phyloP scores from a whole-genome alignment of 1,140 invertebrate species.

The Drosophila burlai region DNA sequence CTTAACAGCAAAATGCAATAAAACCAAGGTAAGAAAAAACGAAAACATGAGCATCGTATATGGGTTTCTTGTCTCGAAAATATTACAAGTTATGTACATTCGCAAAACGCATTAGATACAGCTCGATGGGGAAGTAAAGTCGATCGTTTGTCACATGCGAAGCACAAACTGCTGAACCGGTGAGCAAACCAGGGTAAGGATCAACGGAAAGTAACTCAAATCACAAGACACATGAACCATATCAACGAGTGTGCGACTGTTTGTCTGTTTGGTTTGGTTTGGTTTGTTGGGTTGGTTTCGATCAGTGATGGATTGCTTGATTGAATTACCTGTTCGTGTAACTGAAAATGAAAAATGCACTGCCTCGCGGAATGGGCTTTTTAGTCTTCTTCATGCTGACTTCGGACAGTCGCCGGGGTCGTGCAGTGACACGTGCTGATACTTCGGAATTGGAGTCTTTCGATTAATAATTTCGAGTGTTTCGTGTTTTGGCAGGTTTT shows the following conservation, averaged over 20 bases:
- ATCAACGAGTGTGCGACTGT: constrained; percentile 29
- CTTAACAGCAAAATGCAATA: constrained; percentile 42
- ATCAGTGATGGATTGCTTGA: constrained; percentile 86
- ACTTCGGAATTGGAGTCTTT: constrained; percentile 82
- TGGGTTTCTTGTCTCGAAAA: constrained; percentile 21
- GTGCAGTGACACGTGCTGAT: constrained; percentile 86
- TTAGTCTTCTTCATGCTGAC: constrained; percentile 94
- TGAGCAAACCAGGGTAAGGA: constrained; percentile 33
- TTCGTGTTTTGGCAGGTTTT: constrained; percentile 26
- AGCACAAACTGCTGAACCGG: constrained; percentile 38
- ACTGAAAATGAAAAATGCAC: constrained; percentile 98
- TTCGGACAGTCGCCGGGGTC: constrained; percentile 96
- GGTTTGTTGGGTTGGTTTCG: constrained; percentile 20
- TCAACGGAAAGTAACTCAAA: constrained; percentile 39
- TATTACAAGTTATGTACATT: constrained; percentile 37
- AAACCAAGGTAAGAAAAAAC: constrained; percentile 13
- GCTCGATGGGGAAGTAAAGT: constrained; percentile 36
- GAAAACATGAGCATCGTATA: constrained; percentile 14
- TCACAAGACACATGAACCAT: constrained; percentile 50
- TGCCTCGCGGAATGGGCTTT: constrained; percentile 97
- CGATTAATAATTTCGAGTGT: constrained; percentile 70
- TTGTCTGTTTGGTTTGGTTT: constrained; percentile 26
- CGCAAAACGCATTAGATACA: constrained; percentile 45
- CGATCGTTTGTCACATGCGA: constrained; percentile 36
- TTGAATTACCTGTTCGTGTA: constrained; percentile 94